Conservation (phyloP, 2,888 invertebrate genomes). For the Steinernema carpocapsae region DNA sequence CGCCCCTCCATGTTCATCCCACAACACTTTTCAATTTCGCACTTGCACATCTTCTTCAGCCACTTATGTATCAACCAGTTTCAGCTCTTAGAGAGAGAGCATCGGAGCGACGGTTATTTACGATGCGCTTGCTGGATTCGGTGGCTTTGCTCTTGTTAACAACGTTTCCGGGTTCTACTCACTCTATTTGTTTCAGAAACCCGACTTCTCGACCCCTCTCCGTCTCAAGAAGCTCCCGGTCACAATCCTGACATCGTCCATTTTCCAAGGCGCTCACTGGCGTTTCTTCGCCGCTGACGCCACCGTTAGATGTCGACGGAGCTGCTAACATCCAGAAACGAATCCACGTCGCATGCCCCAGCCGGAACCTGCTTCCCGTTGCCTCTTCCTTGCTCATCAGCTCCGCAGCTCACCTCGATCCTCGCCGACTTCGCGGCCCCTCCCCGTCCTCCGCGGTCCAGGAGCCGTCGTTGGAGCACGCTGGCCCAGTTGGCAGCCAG, state of each 20-base stretch:
- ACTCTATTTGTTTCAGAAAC: background rate
- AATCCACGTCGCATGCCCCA: constrained; percentile 27
- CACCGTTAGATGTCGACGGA: constrained; percentile 26
- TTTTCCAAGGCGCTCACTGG: background rate
- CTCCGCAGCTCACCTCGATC: background rate
- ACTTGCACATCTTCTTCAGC: too few relatives aligned
- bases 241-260: background rate
- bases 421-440: background rate
- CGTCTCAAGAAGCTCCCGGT: background rate
- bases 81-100: too few relatives aligned
- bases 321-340: background rate
- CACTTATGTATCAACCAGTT: too few relatives aligned
- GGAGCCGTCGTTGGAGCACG: constrained; percentile 30
- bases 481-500: constrained; percentile 23
- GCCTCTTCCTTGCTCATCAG: constrained; percentile 15
- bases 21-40: too few relatives aligned
- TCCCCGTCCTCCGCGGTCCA: background rate
- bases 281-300: background rate
- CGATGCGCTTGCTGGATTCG: background rate
- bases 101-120: too few relatives aligned
- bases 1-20: constrained; percentile 4
- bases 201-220: background rate
- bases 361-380: background rate
- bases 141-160: too few relatives aligned
- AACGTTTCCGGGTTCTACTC: too few relatives aligned